These are phyloP conservation scores for Hydractinia symbiolongicarpus DNA, from an alignment of 30 jellyfish, hydroid and myxozoan species.

Conservation along the genomic window DNA sequence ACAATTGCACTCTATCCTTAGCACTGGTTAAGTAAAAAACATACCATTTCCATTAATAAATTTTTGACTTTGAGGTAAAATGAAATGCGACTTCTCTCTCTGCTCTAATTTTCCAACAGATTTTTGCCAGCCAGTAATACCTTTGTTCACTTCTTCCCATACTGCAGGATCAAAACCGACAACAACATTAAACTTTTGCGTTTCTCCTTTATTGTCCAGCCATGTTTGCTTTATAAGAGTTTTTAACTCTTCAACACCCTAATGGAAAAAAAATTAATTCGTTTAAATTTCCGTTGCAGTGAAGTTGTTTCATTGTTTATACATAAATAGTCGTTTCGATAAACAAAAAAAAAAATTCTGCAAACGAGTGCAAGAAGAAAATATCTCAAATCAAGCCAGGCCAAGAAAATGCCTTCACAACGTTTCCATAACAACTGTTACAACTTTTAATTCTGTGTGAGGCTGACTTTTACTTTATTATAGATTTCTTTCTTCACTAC, in stretches of 20 bases:
- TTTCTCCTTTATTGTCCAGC: background rate
- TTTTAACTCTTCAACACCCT: constrained; percentile 7
- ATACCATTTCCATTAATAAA: constrained; percentile 22
- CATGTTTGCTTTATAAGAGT: background rate
- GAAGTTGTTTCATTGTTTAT: too few relatives aligned
- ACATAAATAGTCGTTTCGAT: too few relatives aligned
- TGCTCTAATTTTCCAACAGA: constrained; percentile 5
- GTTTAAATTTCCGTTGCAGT: background rate
- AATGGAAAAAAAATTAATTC: background rate
- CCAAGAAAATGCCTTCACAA: too few relatives aligned
- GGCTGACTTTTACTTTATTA: too few relatives aligned
- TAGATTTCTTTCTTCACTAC: too few relatives aligned
- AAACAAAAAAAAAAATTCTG: too few relatives aligned
- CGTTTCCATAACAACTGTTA: too few relatives aligned
- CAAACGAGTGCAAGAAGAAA: too few relatives aligned
- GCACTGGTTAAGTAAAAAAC: background rate
- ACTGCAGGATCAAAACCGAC: constrained; percentile 35
- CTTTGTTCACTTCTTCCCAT: constrained; percentile 16
- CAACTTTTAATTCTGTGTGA: too few relatives aligned
- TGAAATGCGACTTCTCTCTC: background rate
- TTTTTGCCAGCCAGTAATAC: background rate
- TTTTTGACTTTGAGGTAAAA: constrained; percentile 14
- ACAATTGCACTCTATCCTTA: background rate
- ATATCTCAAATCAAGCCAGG: too few relatives aligned
- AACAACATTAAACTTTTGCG: constrained; percentile 22